phyloP scores from a whole-genome alignment of 1,140 invertebrate genomes.

The Solen grandis region DNA sequence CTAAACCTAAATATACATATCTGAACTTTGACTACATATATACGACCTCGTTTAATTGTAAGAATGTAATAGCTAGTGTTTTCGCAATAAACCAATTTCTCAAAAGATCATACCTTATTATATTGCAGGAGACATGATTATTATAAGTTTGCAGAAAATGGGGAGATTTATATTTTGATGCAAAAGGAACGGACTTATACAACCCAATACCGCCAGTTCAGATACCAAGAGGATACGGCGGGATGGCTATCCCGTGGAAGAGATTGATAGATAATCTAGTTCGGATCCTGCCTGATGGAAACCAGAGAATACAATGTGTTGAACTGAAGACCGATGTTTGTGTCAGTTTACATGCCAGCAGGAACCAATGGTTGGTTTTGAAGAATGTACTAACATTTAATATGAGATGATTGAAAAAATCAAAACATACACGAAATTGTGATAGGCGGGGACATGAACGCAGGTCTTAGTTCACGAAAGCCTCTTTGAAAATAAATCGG shows the following conservation, averaged over 20 bases:
- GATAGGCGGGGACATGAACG: constrained; percentile 10
- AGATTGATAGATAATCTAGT: constrained; percentile 16
- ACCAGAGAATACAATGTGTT: constrained; percentile 10
- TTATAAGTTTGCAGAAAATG: background rate
- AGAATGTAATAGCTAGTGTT: too few relatives aligned
- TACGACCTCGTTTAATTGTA: too few relatives aligned
- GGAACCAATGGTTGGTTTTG: background rate
- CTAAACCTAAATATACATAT: too few relatives aligned
- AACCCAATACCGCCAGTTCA: constrained; percentile 19
- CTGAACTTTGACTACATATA: too few relatives aligned
- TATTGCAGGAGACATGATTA: background rate
- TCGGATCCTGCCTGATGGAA: background rate
- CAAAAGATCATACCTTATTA: background rate
- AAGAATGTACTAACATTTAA: background rate
- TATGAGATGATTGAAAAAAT: background rate
- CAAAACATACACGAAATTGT: background rate
- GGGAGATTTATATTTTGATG: background rate
- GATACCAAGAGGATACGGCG: constrained; percentile 44
- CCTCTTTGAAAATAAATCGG: too few relatives aligned
- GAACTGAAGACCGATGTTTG: constrained; percentile 17
- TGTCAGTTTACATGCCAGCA: constrained; percentile 1
- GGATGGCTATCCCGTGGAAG: constrained; percentile 28
- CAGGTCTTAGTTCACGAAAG: background rate
- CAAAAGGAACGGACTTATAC: constrained; percentile 8
- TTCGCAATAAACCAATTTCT: background rate